Conservation (phyloP, 1,140 invertebrate genomes). For the Melitaea cinxia region DNA sequence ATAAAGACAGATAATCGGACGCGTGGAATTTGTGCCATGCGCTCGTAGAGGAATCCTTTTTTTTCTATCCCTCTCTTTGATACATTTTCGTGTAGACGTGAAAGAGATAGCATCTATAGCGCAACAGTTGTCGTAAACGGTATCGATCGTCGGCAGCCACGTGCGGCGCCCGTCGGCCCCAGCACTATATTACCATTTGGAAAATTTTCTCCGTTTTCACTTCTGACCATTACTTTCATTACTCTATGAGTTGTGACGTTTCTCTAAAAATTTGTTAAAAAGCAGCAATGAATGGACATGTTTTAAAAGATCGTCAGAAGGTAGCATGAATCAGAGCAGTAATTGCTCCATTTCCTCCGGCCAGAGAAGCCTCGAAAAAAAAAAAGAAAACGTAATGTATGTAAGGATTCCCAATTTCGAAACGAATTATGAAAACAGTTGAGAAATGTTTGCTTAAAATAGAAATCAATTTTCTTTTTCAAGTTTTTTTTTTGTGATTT, state of each 20-base stretch:
- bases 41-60: constrained; percentile 58
- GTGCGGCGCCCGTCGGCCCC: constrained; percentile 56
- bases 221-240: constrained; percentile 28
- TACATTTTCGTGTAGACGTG: constrained; percentile 24
- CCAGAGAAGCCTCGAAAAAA: constrained; percentile 13
- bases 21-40: constrained; percentile 70
- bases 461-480: too few relatives aligned
- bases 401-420: background rate
- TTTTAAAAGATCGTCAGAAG: background rate
- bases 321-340: constrained; percentile 30
- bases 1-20: constrained; percentile 45
- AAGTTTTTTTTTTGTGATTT: too few relatives aligned
- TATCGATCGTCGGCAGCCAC: constrained; percentile 70
- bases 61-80: constrained; percentile 39
- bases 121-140: constrained; percentile 75
- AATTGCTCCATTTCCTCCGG: constrained; percentile 54
- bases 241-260: background rate
- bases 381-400: constrained; percentile 38
- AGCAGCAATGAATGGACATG: constrained; percentile 16
- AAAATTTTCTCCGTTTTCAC: background rate
- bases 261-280: background rate
- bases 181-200: constrained; percentile 19
- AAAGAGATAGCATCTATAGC: constrained; percentile 51
- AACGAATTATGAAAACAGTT: background rate
- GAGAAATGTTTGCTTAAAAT: background rate